Conservation (phyloP, 2,797 vertebrate species). For the Euthynnus affinis region DNA sequence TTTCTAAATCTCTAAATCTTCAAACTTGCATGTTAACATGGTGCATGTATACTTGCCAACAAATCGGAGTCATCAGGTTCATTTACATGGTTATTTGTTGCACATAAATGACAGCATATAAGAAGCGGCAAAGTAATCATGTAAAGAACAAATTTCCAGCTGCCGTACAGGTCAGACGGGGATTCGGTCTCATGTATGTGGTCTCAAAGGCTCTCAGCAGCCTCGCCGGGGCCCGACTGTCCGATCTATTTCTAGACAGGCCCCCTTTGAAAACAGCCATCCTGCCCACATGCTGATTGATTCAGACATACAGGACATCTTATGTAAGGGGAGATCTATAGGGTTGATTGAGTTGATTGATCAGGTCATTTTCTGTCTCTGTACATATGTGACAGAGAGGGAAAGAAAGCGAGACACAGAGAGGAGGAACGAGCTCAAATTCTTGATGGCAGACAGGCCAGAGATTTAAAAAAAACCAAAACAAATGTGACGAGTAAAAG, state of each 20-base stretch:
- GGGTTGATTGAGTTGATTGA: constrained; percentile 33
- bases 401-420: neutral
- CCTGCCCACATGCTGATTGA: constrained; percentile 17
- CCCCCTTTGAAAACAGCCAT: neutral
- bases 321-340: constrained; percentile 21
- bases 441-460: neutral
- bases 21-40: constrained; percentile 64
- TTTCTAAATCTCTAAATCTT: constrained; percentile 61
- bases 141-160: constrained; percentile 43
- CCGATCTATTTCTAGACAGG: neutral
- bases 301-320: constrained; percentile 27
- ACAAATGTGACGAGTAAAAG: too few relatives aligned
- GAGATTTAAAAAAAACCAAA: neutral
- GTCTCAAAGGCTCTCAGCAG: constrained; percentile 7
- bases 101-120: constrained; percentile 23
- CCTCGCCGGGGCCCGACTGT: neutral
- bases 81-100: constrained; percentile 27
- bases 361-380: constrained; percentile 10
- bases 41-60: constrained; percentile 41
- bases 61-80: constrained; percentile 32
- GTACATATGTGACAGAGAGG: neutral
- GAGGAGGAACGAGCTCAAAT: neutral
- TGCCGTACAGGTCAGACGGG: constrained; percentile 14
- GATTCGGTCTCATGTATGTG: constrained; percentile 31
- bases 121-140: constrained; percentile 41